A percentile compares a stretch with the other conserved stretches of the same genome.
Evolutionary conservation across 2,113 vertebrate genomes (phyloP).

Genomic region (Lethenteron reissneri): DNA sequence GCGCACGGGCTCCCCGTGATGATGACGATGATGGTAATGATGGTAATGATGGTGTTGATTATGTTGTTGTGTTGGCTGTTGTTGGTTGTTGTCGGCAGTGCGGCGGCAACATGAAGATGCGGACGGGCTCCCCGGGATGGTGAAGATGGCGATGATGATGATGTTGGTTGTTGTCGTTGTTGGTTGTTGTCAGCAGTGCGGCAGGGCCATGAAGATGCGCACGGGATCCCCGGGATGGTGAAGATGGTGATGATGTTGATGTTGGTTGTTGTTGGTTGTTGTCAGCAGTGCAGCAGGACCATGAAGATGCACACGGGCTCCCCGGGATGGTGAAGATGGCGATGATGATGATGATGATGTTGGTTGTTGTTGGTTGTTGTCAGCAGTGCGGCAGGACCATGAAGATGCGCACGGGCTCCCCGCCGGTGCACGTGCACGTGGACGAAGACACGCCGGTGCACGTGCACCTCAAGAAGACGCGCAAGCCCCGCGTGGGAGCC

Average conservation of each 20-base stretch:
- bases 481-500: too few species aligned
- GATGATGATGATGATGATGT: neutral
- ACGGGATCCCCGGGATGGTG: conserved; percentile 28
- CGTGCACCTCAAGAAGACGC: conserved; percentile 39
- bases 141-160: too few species aligned
- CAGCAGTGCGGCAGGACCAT: conserved; percentile 27
- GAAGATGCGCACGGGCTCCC: conserved; percentile 46
- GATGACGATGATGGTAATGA: too few species aligned
- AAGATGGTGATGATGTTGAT: too few species aligned
- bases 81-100: neutral
- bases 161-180: too few species aligned
- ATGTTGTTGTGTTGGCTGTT: too few species aligned
- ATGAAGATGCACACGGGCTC: too few species aligned
- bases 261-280: too few species aligned
- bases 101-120: conserved; percentile 42
- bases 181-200: conserved; percentile 11
- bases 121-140: conserved; percentile 29
- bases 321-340: neutral
- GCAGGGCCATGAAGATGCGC: conserved; percentile 40
- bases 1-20: too few species aligned
- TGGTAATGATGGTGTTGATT: too few species aligned
- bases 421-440: conserved; percentile 68
- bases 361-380: neutral
- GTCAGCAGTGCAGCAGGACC: too few species aligned
- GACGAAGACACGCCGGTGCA: conserved; percentile 58